Evolutionary conservation across 2,797 vertebrate species (phyloP).

Genomic region (Phalanger gymnotis): DNA sequence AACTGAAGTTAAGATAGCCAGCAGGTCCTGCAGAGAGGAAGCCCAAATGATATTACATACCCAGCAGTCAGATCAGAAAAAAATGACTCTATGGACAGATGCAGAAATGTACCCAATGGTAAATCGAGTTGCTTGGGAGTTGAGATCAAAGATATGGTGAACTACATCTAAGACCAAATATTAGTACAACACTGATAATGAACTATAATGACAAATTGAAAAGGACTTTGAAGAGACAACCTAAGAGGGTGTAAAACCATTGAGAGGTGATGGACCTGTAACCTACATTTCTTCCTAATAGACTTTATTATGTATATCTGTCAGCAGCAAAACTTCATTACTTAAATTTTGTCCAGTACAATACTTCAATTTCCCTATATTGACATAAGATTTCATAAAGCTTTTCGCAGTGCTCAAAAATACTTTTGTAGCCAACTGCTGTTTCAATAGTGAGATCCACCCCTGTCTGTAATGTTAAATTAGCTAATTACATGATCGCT

Average conservation of each 20-base stretch:
- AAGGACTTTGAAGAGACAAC: neutral
- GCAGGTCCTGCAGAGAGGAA: neutral
- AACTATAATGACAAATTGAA: neutral
- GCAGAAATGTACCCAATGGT: neutral
- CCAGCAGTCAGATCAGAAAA: neutral
- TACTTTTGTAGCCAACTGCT: neutral
- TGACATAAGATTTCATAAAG: neutral
- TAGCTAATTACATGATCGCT: neutral
- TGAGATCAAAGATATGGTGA: neutral
- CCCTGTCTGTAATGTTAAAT: neutral
- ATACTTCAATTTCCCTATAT: neutral
- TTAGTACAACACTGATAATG: neutral
- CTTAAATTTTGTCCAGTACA: neutral
- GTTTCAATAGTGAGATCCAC: neutral
- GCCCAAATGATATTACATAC: neutral
- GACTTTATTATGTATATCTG: neutral
- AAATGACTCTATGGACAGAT: neutral
- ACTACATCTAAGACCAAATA: neutral
- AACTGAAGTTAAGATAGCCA: neutral
- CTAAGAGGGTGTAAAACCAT: neutral
- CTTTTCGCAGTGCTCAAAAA: neutral
- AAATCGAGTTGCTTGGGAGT: neutral
- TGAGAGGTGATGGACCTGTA: neutral
- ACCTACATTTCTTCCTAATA: neutral
- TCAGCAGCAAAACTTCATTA: neutral